Conservation (phyloP, 1,140 invertebrate species). For the Hydropsyche tenuis region DNA sequence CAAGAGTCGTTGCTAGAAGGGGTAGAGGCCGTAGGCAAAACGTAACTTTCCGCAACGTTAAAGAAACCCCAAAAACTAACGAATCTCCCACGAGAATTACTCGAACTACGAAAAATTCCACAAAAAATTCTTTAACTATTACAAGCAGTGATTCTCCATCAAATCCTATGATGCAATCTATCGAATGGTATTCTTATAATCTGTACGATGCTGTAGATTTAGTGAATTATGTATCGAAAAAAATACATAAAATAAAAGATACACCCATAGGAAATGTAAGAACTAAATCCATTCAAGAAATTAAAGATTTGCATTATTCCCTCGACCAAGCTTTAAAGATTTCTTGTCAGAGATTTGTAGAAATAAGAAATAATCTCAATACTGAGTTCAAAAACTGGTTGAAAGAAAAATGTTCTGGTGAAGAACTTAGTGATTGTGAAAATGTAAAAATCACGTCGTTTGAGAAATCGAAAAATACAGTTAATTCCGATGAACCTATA, state of each 20-base stretch:
- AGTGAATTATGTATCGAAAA: conserved; percentile 57
- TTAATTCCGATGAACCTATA: conserved; percentile 60
- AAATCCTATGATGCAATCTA: conserved; percentile 26
- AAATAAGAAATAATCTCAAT: conserved; percentile 58
- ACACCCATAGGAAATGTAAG: conserved; percentile 54
- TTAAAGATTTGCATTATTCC: conserved; percentile 55
- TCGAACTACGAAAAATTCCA: too few relatives aligned
- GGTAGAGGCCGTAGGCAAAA: too few relatives aligned
- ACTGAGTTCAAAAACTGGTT: conserved; percentile 58
- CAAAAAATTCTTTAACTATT: too few relatives aligned
- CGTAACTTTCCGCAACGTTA: too few relatives aligned
- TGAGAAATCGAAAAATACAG: conserved; percentile 45
- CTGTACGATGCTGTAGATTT: conserved; percentile 59
- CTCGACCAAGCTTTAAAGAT: conserved; percentile 57
- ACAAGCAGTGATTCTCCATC: too few relatives aligned
- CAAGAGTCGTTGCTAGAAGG: too few relatives aligned
- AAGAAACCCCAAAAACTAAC: conserved; percentile 41
- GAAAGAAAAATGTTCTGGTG: conserved; percentile 51
- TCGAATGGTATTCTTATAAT: conserved; percentile 62
- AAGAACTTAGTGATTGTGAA: conserved; percentile 42
- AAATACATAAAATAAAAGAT: conserved; percentile 57
- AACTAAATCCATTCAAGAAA: conserved; percentile 55
- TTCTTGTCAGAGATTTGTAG: conserved; percentile 55
- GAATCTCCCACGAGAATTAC: too few relatives aligned
- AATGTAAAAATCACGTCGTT: conserved; percentile 12